Base-by-base conservation (phyloP, 2,797 vertebrate species). In the Falco berigora region DNA sequence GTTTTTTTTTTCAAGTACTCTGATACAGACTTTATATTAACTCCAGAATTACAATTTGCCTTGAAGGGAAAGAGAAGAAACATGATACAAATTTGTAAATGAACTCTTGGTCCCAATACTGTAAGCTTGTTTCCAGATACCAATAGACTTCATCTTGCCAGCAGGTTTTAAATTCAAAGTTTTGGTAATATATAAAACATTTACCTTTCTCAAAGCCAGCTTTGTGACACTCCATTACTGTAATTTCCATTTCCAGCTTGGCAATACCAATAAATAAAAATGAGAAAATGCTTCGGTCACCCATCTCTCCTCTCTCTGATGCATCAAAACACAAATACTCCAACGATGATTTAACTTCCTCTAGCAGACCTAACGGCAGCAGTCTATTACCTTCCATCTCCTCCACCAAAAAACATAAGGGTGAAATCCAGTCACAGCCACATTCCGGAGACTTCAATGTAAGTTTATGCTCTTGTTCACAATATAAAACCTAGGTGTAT, bases 231-330 rank as follows among this genome's bases (percentile, higher is more conserved):
- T 96, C 95, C 89, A 88, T 97, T 97, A 96, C 96, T 97, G 62
- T 96, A 93, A 97, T 98, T 98, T 98, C 94, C 95, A 97, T 96
- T 98, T 98, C 91, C 97, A 98, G 98, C 96, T 97, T 97, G 97
- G 97, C 98, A 97, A 97, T 97, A 95, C 97, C 98, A 97, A 98
- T 98, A 98, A 98, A 98, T 97, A 99, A 99, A 98, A 98, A 96
- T 97, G 99, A 99, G 96, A 98, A 98, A 97, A 97, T 98, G 95
- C 98, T 99, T 38, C 96, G 98, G 92, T 99, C 99, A 42, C 98
- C 98, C 61, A 73, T 98, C 90, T 99, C 99, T 82, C 99, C 99
- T 34, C 96, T 98, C 95, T 98, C 98, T 7, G 98, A 98, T 90
- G 97, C 97, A 88, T 98, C 98, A 3, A 98, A 99, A 96, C 94